Conservation (phyloP, 2,797 vertebrate species). For the Galago senegalensis region DNA sequence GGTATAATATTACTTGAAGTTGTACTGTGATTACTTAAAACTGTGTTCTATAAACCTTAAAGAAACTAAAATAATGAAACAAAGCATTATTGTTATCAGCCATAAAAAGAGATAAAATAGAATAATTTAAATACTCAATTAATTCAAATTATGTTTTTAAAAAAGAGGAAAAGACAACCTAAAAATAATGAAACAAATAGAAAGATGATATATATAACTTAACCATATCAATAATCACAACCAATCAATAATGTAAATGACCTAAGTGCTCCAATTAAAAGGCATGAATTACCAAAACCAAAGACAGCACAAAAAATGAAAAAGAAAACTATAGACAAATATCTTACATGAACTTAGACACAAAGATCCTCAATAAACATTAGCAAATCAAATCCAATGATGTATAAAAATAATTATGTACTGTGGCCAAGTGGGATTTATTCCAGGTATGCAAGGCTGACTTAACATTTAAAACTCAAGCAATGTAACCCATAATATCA, state of each 20-base stretch:
- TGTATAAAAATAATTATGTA: conserved; percentile 45
- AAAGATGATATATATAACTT: not conserved
- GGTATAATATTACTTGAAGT: not conserved
- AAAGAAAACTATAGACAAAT: not conserved
- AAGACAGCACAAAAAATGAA: not conserved
- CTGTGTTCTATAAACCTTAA: conserved; percentile 4
- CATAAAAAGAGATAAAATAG: not conserved
- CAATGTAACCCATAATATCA: not conserved
- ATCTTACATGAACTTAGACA: not conserved
- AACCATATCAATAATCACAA: not conserved
- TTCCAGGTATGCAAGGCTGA: conserved; percentile 5
- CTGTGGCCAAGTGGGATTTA: conserved; percentile 19
- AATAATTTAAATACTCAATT: not conserved
- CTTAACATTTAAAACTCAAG: conserved; percentile 28
- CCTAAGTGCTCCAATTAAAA: conserved; percentile 12
- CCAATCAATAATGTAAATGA: not conserved
- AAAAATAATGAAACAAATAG: conserved; percentile 17
- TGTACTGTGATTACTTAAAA: not conserved
- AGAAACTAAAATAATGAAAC: not conserved
- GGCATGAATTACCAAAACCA: not conserved
- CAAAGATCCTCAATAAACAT: not conserved
- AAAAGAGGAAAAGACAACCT: not conserved
- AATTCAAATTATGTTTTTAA: conserved; percentile 22
- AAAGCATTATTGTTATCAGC: not conserved
- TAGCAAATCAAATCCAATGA: conserved; percentile 49